Percentiles rank a stretch among this genome's conserved stretches.
Conservation (phyloP, 2,797 vertebrate species). For the Tarsius wallacei region DNA sequence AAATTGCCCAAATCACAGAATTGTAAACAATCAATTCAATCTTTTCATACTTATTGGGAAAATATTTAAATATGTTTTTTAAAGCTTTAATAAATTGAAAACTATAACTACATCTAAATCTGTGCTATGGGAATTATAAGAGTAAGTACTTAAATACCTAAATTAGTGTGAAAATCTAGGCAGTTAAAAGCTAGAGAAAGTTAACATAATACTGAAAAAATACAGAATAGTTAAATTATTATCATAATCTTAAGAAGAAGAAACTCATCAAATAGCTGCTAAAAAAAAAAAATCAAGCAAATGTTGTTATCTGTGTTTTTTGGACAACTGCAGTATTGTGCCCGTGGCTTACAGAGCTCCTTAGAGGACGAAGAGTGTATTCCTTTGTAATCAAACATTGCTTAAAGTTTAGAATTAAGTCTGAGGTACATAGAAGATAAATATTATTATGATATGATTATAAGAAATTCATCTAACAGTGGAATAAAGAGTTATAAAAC, state of each 20-base stretch:
- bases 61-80: neutral
- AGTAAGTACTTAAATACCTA: neutral
- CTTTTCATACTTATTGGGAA: neutral
- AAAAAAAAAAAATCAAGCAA: neutral
- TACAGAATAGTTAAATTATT: neutral
- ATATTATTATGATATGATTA: constrained; percentile 62
- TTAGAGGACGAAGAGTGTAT: neutral
- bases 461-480: constrained; percentile 61
- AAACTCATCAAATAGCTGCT: neutral
- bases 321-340: neutral
- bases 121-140: neutral
- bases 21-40: neutral
- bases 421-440: neutral
- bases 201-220: constrained; percentile 10
- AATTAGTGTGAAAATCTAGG: neutral
- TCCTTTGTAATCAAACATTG: constrained; percentile 17
- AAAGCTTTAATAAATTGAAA: neutral
- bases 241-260: neutral
- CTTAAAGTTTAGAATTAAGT: constrained; percentile 65
- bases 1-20: neutral
- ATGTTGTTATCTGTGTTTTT: neutral
- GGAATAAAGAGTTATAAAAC: constrained; percentile 64
- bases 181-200: neutral
- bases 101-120: neutral
- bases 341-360: neutral